phyloP scores from a whole-genome alignment of 2,888 invertebrate genomes.

The Ophonus ardosiacus region DNA sequence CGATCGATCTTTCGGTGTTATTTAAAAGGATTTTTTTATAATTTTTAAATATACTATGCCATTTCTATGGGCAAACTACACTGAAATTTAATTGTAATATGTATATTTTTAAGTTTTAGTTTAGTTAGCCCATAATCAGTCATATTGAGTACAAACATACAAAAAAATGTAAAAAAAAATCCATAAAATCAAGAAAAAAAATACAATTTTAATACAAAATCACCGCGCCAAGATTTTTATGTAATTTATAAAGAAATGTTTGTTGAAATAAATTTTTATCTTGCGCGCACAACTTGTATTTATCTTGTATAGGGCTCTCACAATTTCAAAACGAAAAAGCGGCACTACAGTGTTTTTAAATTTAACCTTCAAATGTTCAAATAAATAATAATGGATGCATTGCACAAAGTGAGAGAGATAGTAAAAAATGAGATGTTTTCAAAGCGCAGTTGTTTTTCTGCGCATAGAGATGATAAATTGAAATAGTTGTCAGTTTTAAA shows the following conservation, averaged over 20 bases:
- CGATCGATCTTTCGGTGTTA: slow-evolving; percentile 43
- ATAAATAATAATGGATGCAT: no score
- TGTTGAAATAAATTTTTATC: slow-evolving; percentile 74
- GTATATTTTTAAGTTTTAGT: slow-evolving; percentile 24
- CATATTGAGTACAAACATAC: slow-evolving; percentile 73
- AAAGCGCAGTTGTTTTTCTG: no score
- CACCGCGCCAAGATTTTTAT: slow-evolving; percentile 72
- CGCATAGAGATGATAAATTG: no score
- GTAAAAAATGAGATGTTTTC: no score
- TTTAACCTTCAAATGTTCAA: no score
- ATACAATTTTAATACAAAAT: slow-evolving; percentile 70
- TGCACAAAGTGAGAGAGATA: no score
- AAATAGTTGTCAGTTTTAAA: no score
- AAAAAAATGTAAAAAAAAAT: slow-evolving; percentile 71
- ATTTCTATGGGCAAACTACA: slow-evolving; percentile 39
- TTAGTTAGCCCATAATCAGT: slow-evolving; percentile 66
- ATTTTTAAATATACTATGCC: slow-evolving; percentile 50
- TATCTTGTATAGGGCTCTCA: slow-evolving; percentile 18
- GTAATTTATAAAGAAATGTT: slow-evolving; percentile 70
- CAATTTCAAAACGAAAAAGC: no score
- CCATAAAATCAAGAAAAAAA: slow-evolving; percentile 69
- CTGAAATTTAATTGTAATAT: slow-evolving; percentile 7
- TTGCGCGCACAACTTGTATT: slow-evolving; percentile 69
- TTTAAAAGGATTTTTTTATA: slow-evolving; percentile 40
- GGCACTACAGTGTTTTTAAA: no score